Evolutionary conservation across 2,888 invertebrate genomes (phyloP), one percentile per base, ranked within the genome.

Genomic region (Scelioninae gen. 2): DNA sequence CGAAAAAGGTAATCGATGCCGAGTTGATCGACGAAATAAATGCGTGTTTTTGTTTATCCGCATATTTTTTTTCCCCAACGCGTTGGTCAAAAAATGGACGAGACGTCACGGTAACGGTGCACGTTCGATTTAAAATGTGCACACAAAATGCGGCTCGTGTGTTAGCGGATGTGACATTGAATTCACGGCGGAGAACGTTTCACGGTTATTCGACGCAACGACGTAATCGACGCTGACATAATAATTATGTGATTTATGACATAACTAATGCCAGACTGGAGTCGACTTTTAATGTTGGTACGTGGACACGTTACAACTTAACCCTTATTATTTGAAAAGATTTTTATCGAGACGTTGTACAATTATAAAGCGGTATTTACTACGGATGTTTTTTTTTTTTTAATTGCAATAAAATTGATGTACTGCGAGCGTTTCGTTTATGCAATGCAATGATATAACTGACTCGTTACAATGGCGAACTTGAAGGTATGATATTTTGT

Each of bases 211-310:
- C 53, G 55, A 71, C 58, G 71, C 52, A 60, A 31, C 67, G 57
- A 68, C 55, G 55, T 72, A 74, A 74, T 74, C 71, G 63, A 60
- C 64, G 58, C 60, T 68, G 71, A 63, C 61, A 72, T 60, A 70
- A 70, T 70, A 68, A 75, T 52, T 57, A 43, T 60, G 57, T 69
- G 75, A 72, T 75, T 74, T 69, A 69, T 75, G 75, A 75, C 65
- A 69, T 72, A 71, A 63, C 68, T 72, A 75, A 75, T 68, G 46
- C 68, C 69, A 46, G 52, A 35, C 43, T 71, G 22, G 18, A 64
- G 31, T 55, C 19, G 57, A 50, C 15, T 74, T 57, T 61, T 55
- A 52, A 63, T 58, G 16, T 19, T 19, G 10, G 15, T 53, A 28
- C 43, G 25, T 7, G 13, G n/a, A 22, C 48, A 55, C n/a, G 28